Conservation (phyloP, 1,140 invertebrate species). For the Eupeodes corollae region DNA sequence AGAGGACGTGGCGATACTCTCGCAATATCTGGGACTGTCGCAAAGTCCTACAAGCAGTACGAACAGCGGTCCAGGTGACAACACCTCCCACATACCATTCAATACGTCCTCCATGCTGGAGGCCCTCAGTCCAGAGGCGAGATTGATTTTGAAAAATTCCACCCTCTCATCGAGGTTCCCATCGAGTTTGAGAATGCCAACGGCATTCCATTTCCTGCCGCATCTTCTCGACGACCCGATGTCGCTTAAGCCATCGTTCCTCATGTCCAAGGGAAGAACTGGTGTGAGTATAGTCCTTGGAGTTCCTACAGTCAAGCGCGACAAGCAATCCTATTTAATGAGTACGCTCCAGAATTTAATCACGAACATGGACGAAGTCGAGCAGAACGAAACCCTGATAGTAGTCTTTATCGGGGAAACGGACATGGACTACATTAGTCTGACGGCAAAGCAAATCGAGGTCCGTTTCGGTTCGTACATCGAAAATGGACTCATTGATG, state of each 20-base stretch:
- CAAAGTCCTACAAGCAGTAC: constrained; percentile 8
- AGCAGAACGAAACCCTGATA: constrained; percentile 71
- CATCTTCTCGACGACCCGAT: constrained; percentile 70
- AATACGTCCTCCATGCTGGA: constrained; percentile 22
- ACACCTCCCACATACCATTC: constrained; percentile 4
- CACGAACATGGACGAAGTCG: constrained; percentile 62
- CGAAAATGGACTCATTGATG: constrained; percentile 74
- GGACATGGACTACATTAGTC: constrained; percentile 56
- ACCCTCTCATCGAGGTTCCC: constrained; percentile 18
- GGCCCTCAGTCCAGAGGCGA: constrained; percentile 37
- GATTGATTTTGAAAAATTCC: constrained; percentile 40
- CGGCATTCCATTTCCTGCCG: constrained; percentile 76
- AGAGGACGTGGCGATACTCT: constrained; percentile 55
- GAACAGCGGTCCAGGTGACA: constrained; percentile 8
- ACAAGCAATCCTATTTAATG: constrained; percentile 80
- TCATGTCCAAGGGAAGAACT: constrained; percentile 58
- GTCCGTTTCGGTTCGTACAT: constrained; percentile 63
- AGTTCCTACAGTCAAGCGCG: constrained; percentile 77
- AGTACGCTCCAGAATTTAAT: constrained; percentile 80
- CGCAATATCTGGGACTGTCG: constrained; percentile 45
- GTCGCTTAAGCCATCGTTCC: constrained; percentile 66
- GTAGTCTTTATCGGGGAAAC: constrained; percentile 86
- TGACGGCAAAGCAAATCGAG: constrained; percentile 63
- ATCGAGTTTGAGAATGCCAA: constrained; percentile 51
- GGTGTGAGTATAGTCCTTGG: constrained; percentile 77